Evolutionary conservation across 2,113 vertebrate species (phyloP), one percentile per base, ranked within the genome.

Genomic region (Anolis carolinensis): DNA sequence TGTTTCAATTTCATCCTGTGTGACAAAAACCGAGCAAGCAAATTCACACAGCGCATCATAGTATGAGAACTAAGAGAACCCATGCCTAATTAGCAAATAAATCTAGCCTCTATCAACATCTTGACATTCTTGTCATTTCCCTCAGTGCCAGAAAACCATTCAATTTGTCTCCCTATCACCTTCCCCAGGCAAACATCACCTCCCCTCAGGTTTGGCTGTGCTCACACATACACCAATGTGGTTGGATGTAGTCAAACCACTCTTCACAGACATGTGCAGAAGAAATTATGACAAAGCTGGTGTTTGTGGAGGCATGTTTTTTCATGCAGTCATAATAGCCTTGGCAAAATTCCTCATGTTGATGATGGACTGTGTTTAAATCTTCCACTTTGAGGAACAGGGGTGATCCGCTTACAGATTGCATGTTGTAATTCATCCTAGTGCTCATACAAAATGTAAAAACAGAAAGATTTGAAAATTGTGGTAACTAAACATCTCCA

Each of bases 101-200:
- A 86, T 76, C 59, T 79, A 39, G 1, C 83, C 91, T 32, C 21
- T 16, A 44, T 48, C 27, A 80, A 32, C 13, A 11, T 79, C 10
- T 21, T 30, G 81, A 2, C 23, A 1, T 79, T 82, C 84, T 77
- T 25, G 36, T 50, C 70, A 32, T 88, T 89, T 92, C 82, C 34
- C 72, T 5, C 34, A 44, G 50, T 34, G 68, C 59, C 48, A 87
- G 55, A 92, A 90, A 92, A 62, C 34, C 75, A 86, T 21, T 18
- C 71, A 32, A n/a, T 83, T 82, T 86, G 5, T 27, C 68, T 71
- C 14, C 20, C 77, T 86, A 52, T 48, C 82, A 21, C 30, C 32
- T 83, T 79, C 23, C 52, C 2, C 23, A 44, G 27, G 20, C 52
- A 20, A 55, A 79, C 10, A 10, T n/a, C 59, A n/a, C 36, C 39